phyloP scores from a whole-genome alignment of 2,113 vertebrate species.

The Misgurnus mizolepis region DNA sequence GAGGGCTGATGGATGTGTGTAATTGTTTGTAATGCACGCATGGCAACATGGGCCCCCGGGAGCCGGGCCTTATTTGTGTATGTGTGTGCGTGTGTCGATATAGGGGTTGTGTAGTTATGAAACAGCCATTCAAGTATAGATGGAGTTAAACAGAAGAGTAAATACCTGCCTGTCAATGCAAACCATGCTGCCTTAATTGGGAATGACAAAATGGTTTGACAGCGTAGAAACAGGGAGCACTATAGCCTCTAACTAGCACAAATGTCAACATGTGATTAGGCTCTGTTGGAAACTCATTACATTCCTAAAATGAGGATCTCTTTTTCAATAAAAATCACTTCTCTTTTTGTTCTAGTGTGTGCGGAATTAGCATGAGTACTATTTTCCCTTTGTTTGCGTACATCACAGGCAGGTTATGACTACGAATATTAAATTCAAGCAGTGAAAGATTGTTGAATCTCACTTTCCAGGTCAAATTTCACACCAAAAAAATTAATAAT shows the following conservation, averaged over 20 bases:
- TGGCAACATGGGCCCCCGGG: slow-evolving; percentile 68
- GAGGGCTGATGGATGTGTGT: slow-evolving; percentile 68
- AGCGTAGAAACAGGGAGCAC: slow-evolving; percentile 29
- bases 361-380: not conserved
- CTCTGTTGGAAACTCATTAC: slow-evolving; percentile 48
- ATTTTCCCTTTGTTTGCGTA: not conserved
- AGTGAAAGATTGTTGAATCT: not conserved
- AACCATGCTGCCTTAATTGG: slow-evolving; percentile 48
- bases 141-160: slow-evolving; percentile 74
- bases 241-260: slow-evolving; percentile 43
- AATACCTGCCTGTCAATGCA: slow-evolving; percentile 73
- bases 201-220: slow-evolving; percentile 44
- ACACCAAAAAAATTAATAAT: not conserved
- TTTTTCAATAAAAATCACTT: slow-evolving; percentile 41
- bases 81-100: not conserved
- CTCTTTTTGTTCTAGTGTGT: not conserved
- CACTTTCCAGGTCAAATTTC: not conserved
- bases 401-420: not conserved
- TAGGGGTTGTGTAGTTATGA: slow-evolving; percentile 54
- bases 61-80: slow-evolving; percentile 37
- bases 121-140: slow-evolving; percentile 65
- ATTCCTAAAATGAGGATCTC: slow-evolving; percentile 28
- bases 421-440: not conserved
- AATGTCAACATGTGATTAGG: slow-evolving; percentile 52
- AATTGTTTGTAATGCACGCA: slow-evolving; percentile 74